Conservation (phyloP, 1,140 invertebrate species). For the Cydia fagiglandana region DNA sequence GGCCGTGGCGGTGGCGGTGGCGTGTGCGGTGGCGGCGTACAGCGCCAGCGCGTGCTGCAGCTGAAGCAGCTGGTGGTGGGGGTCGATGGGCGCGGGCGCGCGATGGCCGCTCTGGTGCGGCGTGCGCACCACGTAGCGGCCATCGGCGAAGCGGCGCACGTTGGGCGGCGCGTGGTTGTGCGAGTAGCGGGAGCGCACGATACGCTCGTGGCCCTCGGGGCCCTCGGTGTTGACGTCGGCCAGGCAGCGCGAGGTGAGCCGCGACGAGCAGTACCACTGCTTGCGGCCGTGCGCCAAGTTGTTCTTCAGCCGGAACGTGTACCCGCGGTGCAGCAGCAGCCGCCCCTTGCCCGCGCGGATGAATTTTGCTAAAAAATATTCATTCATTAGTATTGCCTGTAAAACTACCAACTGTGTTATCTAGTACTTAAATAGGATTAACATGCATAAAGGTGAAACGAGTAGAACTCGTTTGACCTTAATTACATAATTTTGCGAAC, state of each 20-base stretch:
- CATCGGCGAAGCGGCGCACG: slow-evolving; percentile 72
- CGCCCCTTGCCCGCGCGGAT: slow-evolving; percentile 73
- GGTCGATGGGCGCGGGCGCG: slow-evolving; percentile 67
- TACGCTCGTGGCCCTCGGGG: slow-evolving; percentile 71
- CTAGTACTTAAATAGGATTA: background rate
- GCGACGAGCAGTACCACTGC: slow-evolving; percentile 75
- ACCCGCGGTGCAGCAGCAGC: slow-evolving; percentile 69
- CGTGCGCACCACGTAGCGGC: slow-evolving; percentile 73
- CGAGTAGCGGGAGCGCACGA: slow-evolving; percentile 70
- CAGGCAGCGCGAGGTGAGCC: slow-evolving; percentile 69
- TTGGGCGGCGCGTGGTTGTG: slow-evolving; percentile 74
- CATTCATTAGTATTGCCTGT: slow-evolving; percentile 5
- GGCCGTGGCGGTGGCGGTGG: slow-evolving; percentile 59
- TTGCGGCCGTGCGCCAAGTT: slow-evolving; percentile 72
- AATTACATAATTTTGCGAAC: no score
- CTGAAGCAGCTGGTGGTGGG: slow-evolving; percentile 71
- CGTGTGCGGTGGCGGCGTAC: slow-evolving; percentile 69
- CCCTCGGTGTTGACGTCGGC: slow-evolving; percentile 74
- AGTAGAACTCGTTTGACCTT: background rate
- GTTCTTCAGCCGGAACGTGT: slow-evolving; percentile 74
- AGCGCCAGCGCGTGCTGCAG: slow-evolving; percentile 71
- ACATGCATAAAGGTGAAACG: slow-evolving; percentile 19
- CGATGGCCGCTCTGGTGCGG: slow-evolving; percentile 73
- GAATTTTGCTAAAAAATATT: slow-evolving; percentile 63
- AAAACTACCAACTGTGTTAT: background rate